Base-by-base conservation (phyloP, 2,113 vertebrate genomes). In the Murina feae region DNA sequence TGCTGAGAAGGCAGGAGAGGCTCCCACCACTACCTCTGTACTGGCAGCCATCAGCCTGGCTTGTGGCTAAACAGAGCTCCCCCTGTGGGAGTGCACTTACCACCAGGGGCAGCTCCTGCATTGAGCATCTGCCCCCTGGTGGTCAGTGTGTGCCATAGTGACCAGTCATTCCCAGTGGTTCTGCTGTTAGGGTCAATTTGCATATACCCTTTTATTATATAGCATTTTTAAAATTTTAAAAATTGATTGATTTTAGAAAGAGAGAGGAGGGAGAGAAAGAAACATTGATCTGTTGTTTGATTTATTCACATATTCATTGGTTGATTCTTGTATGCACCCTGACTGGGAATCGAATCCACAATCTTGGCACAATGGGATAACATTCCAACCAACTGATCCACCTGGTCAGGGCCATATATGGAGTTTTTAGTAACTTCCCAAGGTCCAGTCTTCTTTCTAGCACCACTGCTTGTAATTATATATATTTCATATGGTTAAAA, bases 381-480 rank as follows among this genome's bases (percentile, higher is more conserved):
- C 63, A 17, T 32, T 66, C 32, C 63, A 66, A 66, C 63, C 60
- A 63, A 63, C 63, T 66, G 63, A 66, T 17, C 14, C 14, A 66
- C 6, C 14, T 32, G 7, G 32, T 32, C 32, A 17, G 13, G 63
- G 32, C 39, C n/a, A 55, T 32, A 83, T 44, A 28, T 51, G n/a
- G 39, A 79, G 44, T 86, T 78, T 69, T 44, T 13, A 49, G 32
- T 51, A 55, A 12, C 44, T 75, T 91, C 66, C 28, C 81, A 60
- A 42, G n/a, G 80, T 75, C 82, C 32, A 75, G 90, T 25, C 79
- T 90, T 78, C 47, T 83, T 86, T 94, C 91, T 75, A 86, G 74
- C 88, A 47, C 13, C 9, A 53, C 71, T 86, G 39, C 66, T 86
- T 95, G n/a, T 95, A 91, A 91, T 86, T 84, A n/a, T 53, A 72